Base-by-base conservation (phyloP, 2,113 vertebrate species). In the Cyanoramphus novaezelandiae region DNA sequence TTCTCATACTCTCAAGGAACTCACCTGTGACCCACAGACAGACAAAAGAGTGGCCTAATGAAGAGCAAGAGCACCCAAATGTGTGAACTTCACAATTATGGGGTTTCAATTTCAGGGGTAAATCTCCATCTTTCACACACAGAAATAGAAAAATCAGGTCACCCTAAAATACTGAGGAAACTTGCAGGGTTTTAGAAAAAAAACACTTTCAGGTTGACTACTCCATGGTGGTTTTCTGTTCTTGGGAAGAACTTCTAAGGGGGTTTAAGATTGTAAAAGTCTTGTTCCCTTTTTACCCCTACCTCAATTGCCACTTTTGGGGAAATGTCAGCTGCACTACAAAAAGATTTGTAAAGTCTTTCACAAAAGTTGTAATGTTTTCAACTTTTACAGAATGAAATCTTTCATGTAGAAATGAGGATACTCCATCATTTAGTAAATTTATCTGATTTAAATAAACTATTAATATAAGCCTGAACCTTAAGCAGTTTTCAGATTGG, bases 11-110 rank as follows among this genome's bases (percentile, higher is more conserved):
- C 47, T 64, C 55, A 62, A 88, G 71, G 39, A 88, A 28, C 47
- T 71, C 85, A 95, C 68, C 82, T 92, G 60, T 86, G 82, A 71
- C 68, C 53, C 50, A 37, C 50, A 81, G 33, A 39, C 7, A 72
- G 28, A 86, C 17, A 92, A 77, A 94, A 76, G 60, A 86, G 88
- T 6, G 70, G 31, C 20, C 47, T 81, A 63, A 83, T 4, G 46
- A 93, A 71, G 37, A 62, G 11, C n/a, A 76, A 31, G 44, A 31
- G 19, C 41, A 69, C 29, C 44, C 19, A 31, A 75, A 89, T 20
- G 57, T 50, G 11, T 82, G 16, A 87, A 75, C 17, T 47, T 50
- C 4, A 10, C 37, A 50, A 2, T 52, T 24, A 6, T 0, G 29
- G 55, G 29, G 19, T 82, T 52, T 74, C 64, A 21, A 33, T 75